phyloP scores from a whole-genome alignment of 1,140 invertebrate species.

The honey bee (Apis mellifera) region DNA sequence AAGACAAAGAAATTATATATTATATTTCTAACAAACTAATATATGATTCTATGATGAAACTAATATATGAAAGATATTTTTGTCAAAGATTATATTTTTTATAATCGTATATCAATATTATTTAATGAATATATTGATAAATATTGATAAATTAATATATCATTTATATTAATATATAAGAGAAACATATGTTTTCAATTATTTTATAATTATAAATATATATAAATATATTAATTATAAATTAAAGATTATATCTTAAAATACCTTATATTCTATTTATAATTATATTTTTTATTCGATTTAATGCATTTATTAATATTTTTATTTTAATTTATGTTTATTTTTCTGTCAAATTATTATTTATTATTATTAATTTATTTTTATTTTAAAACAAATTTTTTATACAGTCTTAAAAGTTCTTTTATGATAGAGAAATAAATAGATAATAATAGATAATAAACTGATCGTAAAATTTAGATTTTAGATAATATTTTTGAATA shows the following conservation, averaged over 20 bases:
- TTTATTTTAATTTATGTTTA: background rate
- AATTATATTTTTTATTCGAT: background rate
- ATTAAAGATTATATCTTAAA: constrained; percentile 9
- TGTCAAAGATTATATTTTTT: background rate
- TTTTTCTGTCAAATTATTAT: too few relatives aligned
- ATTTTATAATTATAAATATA: background rate
- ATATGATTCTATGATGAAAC: too few relatives aligned
- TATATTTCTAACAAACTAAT: background rate
- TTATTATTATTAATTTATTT: too few relatives aligned
- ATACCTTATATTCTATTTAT: background rate
- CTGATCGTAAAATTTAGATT: too few relatives aligned
- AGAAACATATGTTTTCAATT: background rate
- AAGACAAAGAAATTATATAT: background rate
- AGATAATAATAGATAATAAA: too few relatives aligned
- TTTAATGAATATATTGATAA: background rate
- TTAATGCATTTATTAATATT: background rate
- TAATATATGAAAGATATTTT: background rate
- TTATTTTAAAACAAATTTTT: too few relatives aligned
- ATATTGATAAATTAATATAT: background rate
- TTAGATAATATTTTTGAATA: too few relatives aligned
- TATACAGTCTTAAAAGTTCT: too few relatives aligned
- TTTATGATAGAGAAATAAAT: too few relatives aligned
- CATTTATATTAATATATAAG: background rate
- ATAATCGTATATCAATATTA: background rate
- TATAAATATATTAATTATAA: background rate